phyloP scores from a whole-genome alignment of 2,113 vertebrate species.

The Cyphomyrus plagiostoma region DNA sequence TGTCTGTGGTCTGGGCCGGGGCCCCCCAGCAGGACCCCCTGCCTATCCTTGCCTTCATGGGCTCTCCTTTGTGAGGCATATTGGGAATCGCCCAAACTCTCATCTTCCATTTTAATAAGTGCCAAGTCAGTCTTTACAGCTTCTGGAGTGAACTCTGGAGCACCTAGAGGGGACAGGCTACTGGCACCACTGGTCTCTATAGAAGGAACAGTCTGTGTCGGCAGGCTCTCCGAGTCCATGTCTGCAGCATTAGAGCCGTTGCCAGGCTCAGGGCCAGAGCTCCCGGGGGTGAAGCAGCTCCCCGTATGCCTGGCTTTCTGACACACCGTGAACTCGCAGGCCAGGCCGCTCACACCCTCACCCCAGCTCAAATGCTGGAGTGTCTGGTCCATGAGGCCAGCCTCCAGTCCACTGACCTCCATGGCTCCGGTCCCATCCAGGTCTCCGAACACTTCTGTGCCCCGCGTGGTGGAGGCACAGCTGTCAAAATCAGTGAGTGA shows the following conservation, averaged over 20 bases:
- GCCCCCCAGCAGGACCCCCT: neutral
- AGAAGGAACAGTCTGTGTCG: conserved; percentile 12
- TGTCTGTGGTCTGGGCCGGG: neutral
- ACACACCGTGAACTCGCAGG: conserved; percentile 15
- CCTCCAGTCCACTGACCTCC: conserved; percentile 53
- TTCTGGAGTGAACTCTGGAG: neutral
- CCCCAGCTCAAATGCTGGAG: conserved; percentile 22
- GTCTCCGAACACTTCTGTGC: neutral
- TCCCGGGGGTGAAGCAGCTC: conserved; percentile 25
- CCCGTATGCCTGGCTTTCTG: conserved; percentile 20
- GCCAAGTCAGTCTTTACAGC: neutral
- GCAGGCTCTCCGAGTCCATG: neutral
- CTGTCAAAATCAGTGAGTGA: neutral
- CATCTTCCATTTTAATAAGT: neutral
- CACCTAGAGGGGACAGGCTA: neutral
- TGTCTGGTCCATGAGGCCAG: conserved; percentile 24
- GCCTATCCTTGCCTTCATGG: neutral
- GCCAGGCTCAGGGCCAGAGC: neutral
- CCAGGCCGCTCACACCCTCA: neutral
- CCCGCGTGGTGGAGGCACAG: neutral
- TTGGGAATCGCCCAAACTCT: neutral
- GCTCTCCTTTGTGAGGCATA: neutral
- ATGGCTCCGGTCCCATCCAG: neutral
- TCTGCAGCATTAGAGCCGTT: conserved; percentile 15
- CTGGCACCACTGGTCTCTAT: neutral